phyloP scores from a whole-genome alignment of 2,797 vertebrate species.

The Crypturellus tataupa region DNA sequence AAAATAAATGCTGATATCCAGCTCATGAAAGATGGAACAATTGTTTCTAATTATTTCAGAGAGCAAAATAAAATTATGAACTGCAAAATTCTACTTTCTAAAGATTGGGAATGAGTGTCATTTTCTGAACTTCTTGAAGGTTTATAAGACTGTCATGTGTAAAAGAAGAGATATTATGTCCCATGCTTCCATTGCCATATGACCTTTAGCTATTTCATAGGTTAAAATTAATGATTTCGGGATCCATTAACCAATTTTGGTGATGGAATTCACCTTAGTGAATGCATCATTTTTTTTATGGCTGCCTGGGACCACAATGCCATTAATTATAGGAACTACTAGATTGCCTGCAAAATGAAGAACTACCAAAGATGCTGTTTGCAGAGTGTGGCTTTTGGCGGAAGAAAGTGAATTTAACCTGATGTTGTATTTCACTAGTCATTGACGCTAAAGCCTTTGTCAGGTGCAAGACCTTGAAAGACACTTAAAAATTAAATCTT shows the following conservation, averaged over 20 bases:
- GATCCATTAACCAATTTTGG: slow-evolving; percentile 27
- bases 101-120: not conserved
- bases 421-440: not conserved
- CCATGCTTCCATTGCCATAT: not conserved
- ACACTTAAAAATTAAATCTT: not conserved
- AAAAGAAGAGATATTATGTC: slow-evolving; percentile 6
- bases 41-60: not conserved
- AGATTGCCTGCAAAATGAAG: not conserved
- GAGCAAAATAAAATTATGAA: not conserved
- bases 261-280: slow-evolving; percentile 1
- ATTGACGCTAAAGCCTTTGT: not conserved
- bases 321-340: slow-evolving; percentile 2
- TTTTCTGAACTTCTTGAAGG: not conserved
- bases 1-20: not conserved
- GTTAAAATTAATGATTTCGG: not conserved
- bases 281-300: slow-evolving; percentile 18
- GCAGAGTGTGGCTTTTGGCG: not conserved
- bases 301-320: not conserved
- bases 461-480: not conserved
- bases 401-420: not conserved
- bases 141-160: not conserved
- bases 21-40: not conserved
- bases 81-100: not conserved
- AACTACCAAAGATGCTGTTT: not conserved
- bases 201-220: not conserved